Base-by-base conservation (phyloP, 2,113 vertebrate species). In the Choloepus hoffmanni region DNA sequence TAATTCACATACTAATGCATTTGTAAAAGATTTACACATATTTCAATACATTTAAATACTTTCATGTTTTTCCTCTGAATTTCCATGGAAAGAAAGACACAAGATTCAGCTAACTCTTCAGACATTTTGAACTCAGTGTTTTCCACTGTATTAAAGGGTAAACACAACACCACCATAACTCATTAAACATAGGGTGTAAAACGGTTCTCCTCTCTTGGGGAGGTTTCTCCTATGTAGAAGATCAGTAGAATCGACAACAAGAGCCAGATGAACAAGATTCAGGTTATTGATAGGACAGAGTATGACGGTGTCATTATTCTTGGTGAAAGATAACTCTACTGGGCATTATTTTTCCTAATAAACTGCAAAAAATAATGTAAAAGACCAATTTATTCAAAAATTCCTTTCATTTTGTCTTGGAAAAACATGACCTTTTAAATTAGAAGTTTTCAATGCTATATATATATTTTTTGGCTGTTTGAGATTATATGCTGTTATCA, bases 401-500 rank as follows among this genome's bases (percentile, higher is more conserved):
- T 78, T 19, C 19, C 50, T 73, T 94, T 97, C 82, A 89, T 95
- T 97, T 94, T 90, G 5, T 91, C 77, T 95, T 92, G 55, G 95
- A 96, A 30, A 67, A 96, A 97, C 36, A 96, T 93, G 16, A 6
- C n/a, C 48, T 90, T 92, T 94, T 76, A 94, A 95, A 92, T 85
- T 70, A 92, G 89, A 96, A 97, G 77, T 72, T 91, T 84, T 79
- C n/a, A 94, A 96, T 79, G 92, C 76, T 95, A 94, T 96, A 96
- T 98, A 98, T 98, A 95, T 96, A 36, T 36, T 50, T 50, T 98
- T 97, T 95, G 95, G 77, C 89, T 97, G 94, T 97, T 98, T 58
- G 85, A 97, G 94, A 91, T 95, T 95, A 97, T 95, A 89, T 95
- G 96, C 95, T 98, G 94, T 98, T 98, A 96, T 98, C 98, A 97